Conservation (phyloP, 35 echinoderm and acorn worm species). For the Stichopus chloronotus region DNA sequence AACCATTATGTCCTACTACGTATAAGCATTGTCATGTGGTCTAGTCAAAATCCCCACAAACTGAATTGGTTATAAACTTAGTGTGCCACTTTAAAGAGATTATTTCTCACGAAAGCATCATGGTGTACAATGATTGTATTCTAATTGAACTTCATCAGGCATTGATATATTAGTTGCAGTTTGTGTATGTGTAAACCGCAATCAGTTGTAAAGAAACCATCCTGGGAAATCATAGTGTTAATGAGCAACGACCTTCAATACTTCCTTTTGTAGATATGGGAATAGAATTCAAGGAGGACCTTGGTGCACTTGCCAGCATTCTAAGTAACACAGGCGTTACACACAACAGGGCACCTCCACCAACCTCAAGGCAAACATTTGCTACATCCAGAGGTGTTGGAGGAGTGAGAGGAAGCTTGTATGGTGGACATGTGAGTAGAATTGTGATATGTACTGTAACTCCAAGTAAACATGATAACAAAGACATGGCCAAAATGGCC, state of each 20-base stretch:
- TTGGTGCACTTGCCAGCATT: slow-evolving; percentile 69
- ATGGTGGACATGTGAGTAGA: slow-evolving; percentile 27
- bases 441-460: not conserved
- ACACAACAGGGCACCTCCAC: not conserved
- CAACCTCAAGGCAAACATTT: slow-evolving; percentile 57
- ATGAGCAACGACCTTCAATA: not conserved
- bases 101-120: no score
- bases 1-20: no score
- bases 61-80: no score
- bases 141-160: no score
- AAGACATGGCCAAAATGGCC: no score
- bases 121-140: no score
- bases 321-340: slow-evolving; percentile 67
- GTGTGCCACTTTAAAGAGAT: no score
- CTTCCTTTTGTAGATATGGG: slow-evolving; percentile 37
- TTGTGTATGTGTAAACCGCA: no score
- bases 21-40: no score
- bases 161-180: no score
- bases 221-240: not conserved
- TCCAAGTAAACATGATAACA: not conserved
- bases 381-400: slow-evolving; percentile 40
- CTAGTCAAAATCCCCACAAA: no score
- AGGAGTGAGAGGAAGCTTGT: slow-evolving; percentile 31
- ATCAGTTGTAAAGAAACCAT: no score
- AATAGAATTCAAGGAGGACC: slow-evolving; percentile 58